Percentiles rank a stretch among this genome's conserved stretches.
These are phyloP conservation scores for Morphnarchus princeps DNA, from an alignment of 2,113 vertebrate species.

Conservation along the genomic window DNA sequence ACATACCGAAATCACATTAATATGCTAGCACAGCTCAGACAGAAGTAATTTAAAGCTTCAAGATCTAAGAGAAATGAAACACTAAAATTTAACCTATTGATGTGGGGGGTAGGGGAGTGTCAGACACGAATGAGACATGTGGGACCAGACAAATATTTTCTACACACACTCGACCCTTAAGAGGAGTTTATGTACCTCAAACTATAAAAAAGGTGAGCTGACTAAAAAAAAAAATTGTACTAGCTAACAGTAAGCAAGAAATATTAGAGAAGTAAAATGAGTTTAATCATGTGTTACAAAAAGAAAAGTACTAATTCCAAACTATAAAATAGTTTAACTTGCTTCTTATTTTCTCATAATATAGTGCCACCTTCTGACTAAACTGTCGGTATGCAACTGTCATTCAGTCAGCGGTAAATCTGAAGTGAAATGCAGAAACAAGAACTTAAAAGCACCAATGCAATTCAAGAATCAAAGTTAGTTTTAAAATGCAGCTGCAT, in stretches of 20 bases:
- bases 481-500: not conserved
- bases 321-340: not conserved
- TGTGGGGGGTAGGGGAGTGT: fast-evolving
- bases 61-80: not conserved
- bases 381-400: not conserved
- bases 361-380: conserved; percentile 22
- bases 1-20: not conserved
- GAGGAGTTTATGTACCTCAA: not conserved
- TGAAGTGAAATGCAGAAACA: not conserved
- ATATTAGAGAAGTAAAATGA: not conserved
- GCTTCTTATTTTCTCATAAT: not conserved
- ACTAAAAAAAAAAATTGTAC: not conserved
- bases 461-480: not conserved
- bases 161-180: not conserved
- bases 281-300: not conserved
- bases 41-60: not conserved
- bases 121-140: not conserved
- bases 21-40: not conserved
- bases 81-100: not conserved
- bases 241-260: not conserved
- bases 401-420: not conserved
- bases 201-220: not conserved
- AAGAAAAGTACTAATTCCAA: not conserved
- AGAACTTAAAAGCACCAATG: not conserved
- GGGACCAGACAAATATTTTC: not conserved